A percentile compares a stretch with the other conserved stretches of the same genome.
Evolutionary conservation across 2,888 invertebrate species (phyloP).

Genomic region (Macrophya annulata): DNA sequence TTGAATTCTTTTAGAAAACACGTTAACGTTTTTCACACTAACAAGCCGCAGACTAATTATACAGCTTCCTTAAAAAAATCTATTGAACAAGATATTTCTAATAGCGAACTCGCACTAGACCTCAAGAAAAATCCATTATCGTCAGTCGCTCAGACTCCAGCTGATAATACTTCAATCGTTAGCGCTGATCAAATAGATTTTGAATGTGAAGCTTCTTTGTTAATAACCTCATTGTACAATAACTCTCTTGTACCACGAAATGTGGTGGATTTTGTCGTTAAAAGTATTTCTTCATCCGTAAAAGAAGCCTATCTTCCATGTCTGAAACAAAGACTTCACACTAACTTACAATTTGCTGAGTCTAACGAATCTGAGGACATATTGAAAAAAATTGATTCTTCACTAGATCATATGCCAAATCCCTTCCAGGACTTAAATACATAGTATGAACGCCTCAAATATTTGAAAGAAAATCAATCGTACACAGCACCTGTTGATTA

Average conservation of each 20-base stretch:
- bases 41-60: not conserved
- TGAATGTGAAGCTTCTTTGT: constrained; percentile 17
- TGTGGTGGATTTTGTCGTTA: constrained; percentile 15
- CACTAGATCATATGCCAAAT: constrained; percentile 36
- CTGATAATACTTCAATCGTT: not conserved
- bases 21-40: constrained; percentile 15
- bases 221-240: constrained; percentile 17
- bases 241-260: constrained; percentile 45
- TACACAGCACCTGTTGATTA: constrained; percentile 20
- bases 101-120: not conserved
- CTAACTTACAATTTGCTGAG: not conserved
- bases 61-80: not conserved
- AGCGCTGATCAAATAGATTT: constrained; percentile 21
- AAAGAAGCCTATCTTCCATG: constrained; percentile 2
- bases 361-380: not conserved
- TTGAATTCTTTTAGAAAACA: constrained; percentile 44
- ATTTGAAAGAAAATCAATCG: constrained; percentile 39
- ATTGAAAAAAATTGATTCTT: constrained; percentile 19
- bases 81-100: not conserved
- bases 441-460: constrained; percentile 43
- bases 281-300: constrained; percentile 25
- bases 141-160: not conserved
- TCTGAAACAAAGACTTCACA: constrained; percentile 34
- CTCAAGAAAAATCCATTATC: not conserved
- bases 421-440: constrained; percentile 37